These are phyloP conservation scores for Piliocolobus tephrosceles DNA, from an alignment of 2,113 vertebrate genomes.

Conservation along the genomic window DNA sequence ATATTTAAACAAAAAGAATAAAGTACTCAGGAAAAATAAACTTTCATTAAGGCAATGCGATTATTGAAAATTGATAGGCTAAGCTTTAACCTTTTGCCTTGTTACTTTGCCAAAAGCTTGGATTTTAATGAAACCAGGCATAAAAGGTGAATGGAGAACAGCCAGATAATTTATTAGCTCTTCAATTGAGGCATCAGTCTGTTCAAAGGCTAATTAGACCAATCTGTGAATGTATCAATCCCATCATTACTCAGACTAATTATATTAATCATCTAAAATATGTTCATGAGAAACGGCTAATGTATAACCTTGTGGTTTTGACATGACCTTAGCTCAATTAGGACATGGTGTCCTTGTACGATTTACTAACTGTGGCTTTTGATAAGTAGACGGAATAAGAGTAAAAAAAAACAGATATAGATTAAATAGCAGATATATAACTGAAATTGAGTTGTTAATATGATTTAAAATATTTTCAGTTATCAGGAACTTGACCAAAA, in stretches of 20 bases:
- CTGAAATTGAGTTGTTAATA: background rate
- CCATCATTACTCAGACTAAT: constrained; percentile 74
- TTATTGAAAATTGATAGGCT: constrained; percentile 52
- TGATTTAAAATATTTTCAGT: background rate
- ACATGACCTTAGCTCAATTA: constrained; percentile 28
- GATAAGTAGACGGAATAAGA: background rate
- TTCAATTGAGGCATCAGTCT: constrained; percentile 61
- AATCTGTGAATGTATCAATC: constrained; percentile 72
- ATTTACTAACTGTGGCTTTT: background rate
- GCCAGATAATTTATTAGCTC: constrained; percentile 65
- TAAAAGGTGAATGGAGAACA: constrained; percentile 62
- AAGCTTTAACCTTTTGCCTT: constrained; percentile 11
- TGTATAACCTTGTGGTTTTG: constrained; percentile 56
- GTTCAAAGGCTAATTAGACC: constrained; percentile 75
- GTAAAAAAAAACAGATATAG: background rate
- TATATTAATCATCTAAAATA: constrained; percentile 71
- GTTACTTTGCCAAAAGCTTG: constrained; percentile 18
- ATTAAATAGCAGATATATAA: background rate
- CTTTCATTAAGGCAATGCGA: background rate
- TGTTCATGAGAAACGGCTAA: constrained; percentile 61
- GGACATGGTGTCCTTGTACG: background rate
- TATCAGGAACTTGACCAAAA: background rate
- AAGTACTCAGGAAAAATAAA: background rate
- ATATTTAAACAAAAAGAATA: background rate
- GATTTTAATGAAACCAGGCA: constrained; percentile 57